Conservation (phyloP, 2,797 vertebrate genomes). For the Melanotaenia maccullochi region DNA sequence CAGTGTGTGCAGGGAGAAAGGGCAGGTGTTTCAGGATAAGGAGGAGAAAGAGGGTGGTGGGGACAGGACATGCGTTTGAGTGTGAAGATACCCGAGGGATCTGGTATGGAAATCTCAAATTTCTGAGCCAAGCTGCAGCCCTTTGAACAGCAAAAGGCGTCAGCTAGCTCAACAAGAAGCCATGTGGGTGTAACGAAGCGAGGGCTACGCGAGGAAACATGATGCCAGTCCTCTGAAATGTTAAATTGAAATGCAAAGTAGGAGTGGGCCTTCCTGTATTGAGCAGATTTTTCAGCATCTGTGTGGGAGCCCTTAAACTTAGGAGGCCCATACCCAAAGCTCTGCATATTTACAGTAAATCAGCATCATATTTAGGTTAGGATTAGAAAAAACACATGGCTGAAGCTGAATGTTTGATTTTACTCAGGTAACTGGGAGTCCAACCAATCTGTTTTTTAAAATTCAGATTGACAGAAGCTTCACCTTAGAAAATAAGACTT, state of each 20-base stretch:
- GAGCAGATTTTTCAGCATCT: slow-evolving; percentile 84
- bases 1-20: slow-evolving; percentile 33
- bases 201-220: slow-evolving; percentile 80
- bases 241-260: slow-evolving; percentile 87
- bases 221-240: slow-evolving; percentile 86
- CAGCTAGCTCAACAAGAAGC: slow-evolving; percentile 74
- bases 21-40: slow-evolving; percentile 26
- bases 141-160: slow-evolving; percentile 78
- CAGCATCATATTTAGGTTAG: slow-evolving; percentile 77
- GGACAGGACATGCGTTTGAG: slow-evolving; percentile 66
- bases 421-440: slow-evolving; percentile 49
- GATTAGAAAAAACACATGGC: slow-evolving; percentile 63
- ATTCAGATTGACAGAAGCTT: slow-evolving; percentile 34
- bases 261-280: slow-evolving; percentile 80
- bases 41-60: slow-evolving; percentile 38
- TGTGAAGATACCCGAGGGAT: slow-evolving; percentile 74
- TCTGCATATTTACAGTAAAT: slow-evolving; percentile 80
- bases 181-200: slow-evolving; percentile 83
- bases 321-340: slow-evolving; percentile 73
- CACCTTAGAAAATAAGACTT: slow-evolving; percentile 16
- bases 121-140: slow-evolving; percentile 76
- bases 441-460: slow-evolving; percentile 39
- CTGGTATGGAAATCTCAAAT: slow-evolving; percentile 77
- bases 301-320: slow-evolving; percentile 81
- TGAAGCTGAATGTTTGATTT: slow-evolving; percentile 56